Base-by-base conservation (phyloP, 2,113 vertebrate genomes). In the Forbesichthys agassizii region DNA sequence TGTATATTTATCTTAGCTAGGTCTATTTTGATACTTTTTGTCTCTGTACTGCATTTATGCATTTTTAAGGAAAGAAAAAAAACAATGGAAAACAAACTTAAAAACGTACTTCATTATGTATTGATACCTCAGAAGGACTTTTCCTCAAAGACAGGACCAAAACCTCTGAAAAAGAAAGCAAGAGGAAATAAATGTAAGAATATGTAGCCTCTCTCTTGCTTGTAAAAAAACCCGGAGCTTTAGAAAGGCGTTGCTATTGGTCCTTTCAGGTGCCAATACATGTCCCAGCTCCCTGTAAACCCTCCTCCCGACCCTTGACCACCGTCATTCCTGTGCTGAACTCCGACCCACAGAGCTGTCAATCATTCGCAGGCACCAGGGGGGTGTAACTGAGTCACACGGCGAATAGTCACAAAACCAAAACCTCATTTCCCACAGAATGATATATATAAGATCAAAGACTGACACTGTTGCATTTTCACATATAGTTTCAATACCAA, bases 1-100 rank as follows among this genome's bases (percentile, higher is more conserved):
- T 94, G 93, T 94, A 94, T 94, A 94, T 94, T 94, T 93, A 94
- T 94, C 93, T 94, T 94, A 94, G 93, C 90, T 94, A 93, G 92
- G 89, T 92, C 92, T 93, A 92, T 94, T 94, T 94, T 94, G 93
- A 94, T 94, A 94, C 93, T 90, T 93, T 93, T 92, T 91, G 90
- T 92, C 91, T 93, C 91, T 92, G 91, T 93, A 92, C 89, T 92
- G 91, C 91, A 90, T 92, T 94, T 92, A 92, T 92, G 91, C 91
- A 91, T 93, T 94, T 94, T 92, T 93, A 93, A 90, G 90, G 92
- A 91, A 92, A 93, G 90, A 91, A 90, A 90, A 85, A 84, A 86
- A 90, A 85, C 71, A 83, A 88, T 85, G 85, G 86, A 92, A 90
- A 90, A 91, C 85, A 84, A 92, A 88, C 79, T 81, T 81, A 91